A percentile compares a stretch with the other conserved stretches of the same genome.
phyloP scores from a whole-genome alignment of 2,888 invertebrate species.

The Cyrtodaria siliqua region DNA sequence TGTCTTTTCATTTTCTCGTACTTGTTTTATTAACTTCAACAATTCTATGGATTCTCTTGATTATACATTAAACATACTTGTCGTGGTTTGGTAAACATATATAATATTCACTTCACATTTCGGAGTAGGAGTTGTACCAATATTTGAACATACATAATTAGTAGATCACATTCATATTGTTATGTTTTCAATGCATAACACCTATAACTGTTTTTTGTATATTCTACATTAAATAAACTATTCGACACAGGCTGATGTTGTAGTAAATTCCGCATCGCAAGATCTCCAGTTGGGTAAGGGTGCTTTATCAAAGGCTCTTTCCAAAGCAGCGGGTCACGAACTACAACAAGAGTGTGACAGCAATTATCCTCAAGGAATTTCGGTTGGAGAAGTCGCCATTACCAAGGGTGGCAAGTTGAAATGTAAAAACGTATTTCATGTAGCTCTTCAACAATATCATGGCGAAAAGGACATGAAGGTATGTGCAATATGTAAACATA shows the following conservation, averaged over 20 bases:
- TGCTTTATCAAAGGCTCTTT: conserved; percentile 68
- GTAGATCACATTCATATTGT: too few species aligned
- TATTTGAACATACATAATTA: too few species aligned
- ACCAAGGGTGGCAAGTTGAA: conserved; percentile 67
- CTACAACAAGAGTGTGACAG: conserved; percentile 67
- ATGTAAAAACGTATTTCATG: conserved; percentile 67
- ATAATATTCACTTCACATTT: too few species aligned
- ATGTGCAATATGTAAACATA: too few species aligned
- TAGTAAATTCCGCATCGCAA: conserved; percentile 76
- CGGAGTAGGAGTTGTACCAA: too few species aligned
- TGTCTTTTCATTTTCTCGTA: too few species aligned
- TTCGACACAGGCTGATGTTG: conserved; percentile 73
- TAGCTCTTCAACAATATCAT: conserved; percentile 64
- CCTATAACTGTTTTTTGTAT: background rate
- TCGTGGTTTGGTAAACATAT: too few species aligned
- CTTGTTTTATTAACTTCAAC: too few species aligned
- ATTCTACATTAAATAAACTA: background rate
- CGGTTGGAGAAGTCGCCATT: conserved; percentile 67
- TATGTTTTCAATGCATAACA: too few species aligned
- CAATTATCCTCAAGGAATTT: conserved; percentile 64
- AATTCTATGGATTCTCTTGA: too few species aligned
- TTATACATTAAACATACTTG: too few species aligned
- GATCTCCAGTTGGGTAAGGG: conserved; percentile 71
- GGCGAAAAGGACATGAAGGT: conserved; percentile 6
- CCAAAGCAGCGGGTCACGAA: conserved; percentile 62